Base-by-base conservation (phyloP, 2,888 invertebrate species). In the Apamea crenata region DNA sequence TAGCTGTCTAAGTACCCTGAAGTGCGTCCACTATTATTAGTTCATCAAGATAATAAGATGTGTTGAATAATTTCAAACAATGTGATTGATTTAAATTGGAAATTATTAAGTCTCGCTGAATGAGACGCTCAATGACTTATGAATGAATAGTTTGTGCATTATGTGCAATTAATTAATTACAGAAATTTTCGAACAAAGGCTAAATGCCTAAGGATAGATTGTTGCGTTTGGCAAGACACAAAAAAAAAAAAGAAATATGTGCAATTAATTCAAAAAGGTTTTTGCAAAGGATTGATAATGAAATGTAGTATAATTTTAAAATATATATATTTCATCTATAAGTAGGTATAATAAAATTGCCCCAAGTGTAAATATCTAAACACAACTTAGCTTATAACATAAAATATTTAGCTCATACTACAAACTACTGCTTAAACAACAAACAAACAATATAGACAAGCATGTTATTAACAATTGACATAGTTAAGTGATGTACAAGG, bases 261-360 rank as follows among this genome's bases (percentile, higher is more conserved):
- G 53, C 44, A 67, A 40, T 12, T 14, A 36, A 44, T 32, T n/a
- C n/a, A n/a, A 66, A 67, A 56, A 70, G 74, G 78, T 71, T 61
- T 36, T 81, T 21, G 29, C 32, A 59, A 63, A 76, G 82, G 85
- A 74, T 74, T 7, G 40, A 61, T 74, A 85, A 85, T 83, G 81
- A 86, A 71, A 86, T 86, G 29, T 77, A 83, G 66, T 12, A 59
- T 75, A 32, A 70, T 67, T 74, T 72, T 1, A 69, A 81, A 86
- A 76, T 25, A 69, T 77, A 75, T 86, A 80, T 85, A 83, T 85
- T 80, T 86, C 36, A 73, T 68, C 69, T 72, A 84, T 70, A 63
- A 16, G 5, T 70, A 50, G 18, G 40, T 53, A 47, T 65, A 72
- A 74, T 71, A 47, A 63, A 69, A 66, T 61, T 75, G 21, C 29